Conservation (phyloP, 35 echinoderm and acorn worm species). For the Stichopus chloronotus region DNA sequence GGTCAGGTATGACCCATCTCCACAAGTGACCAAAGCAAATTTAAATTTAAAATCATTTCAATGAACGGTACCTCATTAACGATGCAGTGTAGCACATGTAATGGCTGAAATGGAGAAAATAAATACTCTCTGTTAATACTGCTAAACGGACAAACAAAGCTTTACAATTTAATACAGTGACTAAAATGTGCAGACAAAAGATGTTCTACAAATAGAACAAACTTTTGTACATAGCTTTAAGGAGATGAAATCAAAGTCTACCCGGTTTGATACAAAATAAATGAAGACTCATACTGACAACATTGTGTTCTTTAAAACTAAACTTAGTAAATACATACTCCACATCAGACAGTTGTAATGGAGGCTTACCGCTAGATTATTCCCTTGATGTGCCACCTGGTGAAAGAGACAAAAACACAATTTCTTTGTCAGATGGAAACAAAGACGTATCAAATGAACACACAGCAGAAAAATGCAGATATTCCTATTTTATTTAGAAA, state of each 20-base stretch:
- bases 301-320: too few relatives aligned
- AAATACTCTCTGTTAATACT: neutral
- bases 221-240: too few relatives aligned
- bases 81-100: conserved; percentile 87
- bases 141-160: too few relatives aligned
- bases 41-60: neutral
- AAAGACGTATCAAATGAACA: neutral
- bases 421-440: neutral
- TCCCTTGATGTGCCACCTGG: neutral
- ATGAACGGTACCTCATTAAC: conserved; percentile 81
- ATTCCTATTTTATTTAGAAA: neutral
- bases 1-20: too few relatives aligned
- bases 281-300: too few relatives aligned
- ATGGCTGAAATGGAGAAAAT: conserved; percentile 65
- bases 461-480: neutral
- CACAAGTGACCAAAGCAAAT: too few relatives aligned
- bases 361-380: neutral
- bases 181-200: too few relatives aligned
- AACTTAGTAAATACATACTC: neutral
- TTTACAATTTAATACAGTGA: too few relatives aligned
- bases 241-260: too few relatives aligned
- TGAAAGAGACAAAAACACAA: neutral
- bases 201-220: too few relatives aligned
- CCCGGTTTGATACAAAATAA: too few relatives aligned
- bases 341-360: neutral